phyloP scores from a whole-genome alignment of 2,888 invertebrate genomes.

The Pogonocherus hispidulus region DNA sequence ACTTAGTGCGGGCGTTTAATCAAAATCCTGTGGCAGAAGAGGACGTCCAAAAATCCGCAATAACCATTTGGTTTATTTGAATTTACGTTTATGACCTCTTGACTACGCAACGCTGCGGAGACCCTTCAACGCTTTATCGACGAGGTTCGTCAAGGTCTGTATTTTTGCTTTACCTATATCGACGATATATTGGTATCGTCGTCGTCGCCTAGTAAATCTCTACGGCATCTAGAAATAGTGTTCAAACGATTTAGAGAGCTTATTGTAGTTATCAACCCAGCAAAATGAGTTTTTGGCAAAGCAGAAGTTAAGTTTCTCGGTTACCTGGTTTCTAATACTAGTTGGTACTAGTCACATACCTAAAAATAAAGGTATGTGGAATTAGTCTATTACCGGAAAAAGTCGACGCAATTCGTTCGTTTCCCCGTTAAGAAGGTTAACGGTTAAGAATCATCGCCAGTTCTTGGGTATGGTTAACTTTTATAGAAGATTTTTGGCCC shows the following conservation, averaged over 20 bases:
- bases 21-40: background rate
- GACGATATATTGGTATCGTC: conserved; percentile 58
- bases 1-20: conserved; percentile 51
- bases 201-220: conserved; percentile 47
- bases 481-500: conserved; percentile 25
- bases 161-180: conserved; percentile 58
- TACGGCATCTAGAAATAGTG: conserved; percentile 48
- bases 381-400: conserved; percentile 26
- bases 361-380: too few relatives aligned
- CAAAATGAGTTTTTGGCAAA: conserved; percentile 58
- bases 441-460: conserved; percentile 16
- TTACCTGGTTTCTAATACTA: conserved; percentile 41
- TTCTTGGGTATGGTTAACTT: conserved; percentile 39
- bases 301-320: conserved; percentile 54
- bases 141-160: conserved; percentile 52
- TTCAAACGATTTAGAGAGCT: background rate
- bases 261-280: conserved; percentile 49
- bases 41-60: background rate
- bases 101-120: conserved; percentile 64
- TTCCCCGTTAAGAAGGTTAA: conserved; percentile 38
- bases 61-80: background rate
- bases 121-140: conserved; percentile 65
- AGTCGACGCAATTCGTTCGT: conserved; percentile 56
- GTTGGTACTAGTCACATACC: conserved; percentile 48
- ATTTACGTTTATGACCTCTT: conserved; percentile 57